Conservation (phyloP, 1,140 invertebrate species). For the Dendrolimus kikuchii region DNA sequence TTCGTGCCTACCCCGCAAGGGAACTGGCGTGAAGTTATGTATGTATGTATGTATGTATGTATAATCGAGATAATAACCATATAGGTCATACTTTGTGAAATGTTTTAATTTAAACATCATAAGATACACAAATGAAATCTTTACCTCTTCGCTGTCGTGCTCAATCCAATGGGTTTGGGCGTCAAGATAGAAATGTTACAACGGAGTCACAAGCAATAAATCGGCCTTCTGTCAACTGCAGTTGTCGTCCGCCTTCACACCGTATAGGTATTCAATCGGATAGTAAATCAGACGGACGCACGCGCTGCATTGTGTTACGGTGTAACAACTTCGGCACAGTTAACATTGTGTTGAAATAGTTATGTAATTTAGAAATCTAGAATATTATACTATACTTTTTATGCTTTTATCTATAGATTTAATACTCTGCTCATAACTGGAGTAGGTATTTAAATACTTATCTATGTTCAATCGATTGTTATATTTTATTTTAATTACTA, state of each 20-base stretch:
- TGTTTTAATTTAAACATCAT: no score
- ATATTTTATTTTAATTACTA: no score
- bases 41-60: background rate
- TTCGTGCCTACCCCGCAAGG: no score
- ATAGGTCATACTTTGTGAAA: background rate
- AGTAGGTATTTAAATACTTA: constrained; percentile 2
- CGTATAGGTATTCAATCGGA: constrained; percentile 21
- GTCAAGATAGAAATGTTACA: no score
- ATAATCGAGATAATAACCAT: no score
- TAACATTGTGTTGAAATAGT: no score
- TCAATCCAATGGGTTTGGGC: no score
- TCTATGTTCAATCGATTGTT: background rate
- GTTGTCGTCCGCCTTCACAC: constrained; percentile 15
- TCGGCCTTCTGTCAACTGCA: constrained; percentile 3
- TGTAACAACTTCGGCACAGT: constrained; percentile 6
- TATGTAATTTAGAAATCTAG: background rate
- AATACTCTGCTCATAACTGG: constrained; percentile 1
- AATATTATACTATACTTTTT: constrained; percentile 5
- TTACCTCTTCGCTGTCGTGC: no score
- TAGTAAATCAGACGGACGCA: constrained; percentile 16
- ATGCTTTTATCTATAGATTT: no score
- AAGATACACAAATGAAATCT: no score
- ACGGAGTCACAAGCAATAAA: no score
- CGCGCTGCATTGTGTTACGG: constrained; percentile 17
- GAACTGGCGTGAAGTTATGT: no score